Evolutionary conservation across 2,888 invertebrate species (phyloP).

Genomic region (Hypsopygia costalis): DNA sequence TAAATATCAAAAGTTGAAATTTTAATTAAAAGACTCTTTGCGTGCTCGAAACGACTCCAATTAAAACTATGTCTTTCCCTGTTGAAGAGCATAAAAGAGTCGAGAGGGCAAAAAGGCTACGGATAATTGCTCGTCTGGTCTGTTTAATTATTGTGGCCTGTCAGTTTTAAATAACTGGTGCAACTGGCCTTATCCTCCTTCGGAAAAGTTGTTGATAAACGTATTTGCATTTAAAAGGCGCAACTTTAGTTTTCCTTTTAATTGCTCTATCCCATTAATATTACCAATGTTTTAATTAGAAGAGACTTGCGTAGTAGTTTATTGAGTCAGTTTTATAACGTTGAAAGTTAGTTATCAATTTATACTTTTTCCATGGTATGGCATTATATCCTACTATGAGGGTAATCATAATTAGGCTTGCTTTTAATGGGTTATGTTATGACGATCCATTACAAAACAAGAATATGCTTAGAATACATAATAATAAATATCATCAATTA

Average conservation of each 20-base stretch:
- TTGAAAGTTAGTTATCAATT: too few species aligned
- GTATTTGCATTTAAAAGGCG: not conserved
- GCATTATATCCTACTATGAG: too few species aligned
- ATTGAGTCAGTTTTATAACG: not conserved
- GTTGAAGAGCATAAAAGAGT: slow-evolving; percentile 57
- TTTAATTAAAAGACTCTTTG: slow-evolving; percentile 70
- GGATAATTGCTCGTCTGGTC: slow-evolving; percentile 54
- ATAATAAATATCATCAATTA: too few species aligned
- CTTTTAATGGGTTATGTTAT: too few species aligned
- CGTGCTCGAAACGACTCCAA: slow-evolving; percentile 66
- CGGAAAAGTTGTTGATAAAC: not conserved
- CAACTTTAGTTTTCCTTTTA: not conserved
- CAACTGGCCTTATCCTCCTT: not conserved
- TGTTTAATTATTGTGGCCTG: slow-evolving; percentile 53
- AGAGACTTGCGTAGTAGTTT: not conserved
- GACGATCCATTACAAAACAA: too few species aligned
- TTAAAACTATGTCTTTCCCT: slow-evolving; percentile 73
- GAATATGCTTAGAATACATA: too few species aligned
- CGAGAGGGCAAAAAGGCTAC: slow-evolving; percentile 49
- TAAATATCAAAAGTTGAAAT: slow-evolving; percentile 62
- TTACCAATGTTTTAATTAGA: not conserved
- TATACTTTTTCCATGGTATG: too few species aligned
- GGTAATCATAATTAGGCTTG: too few species aligned
- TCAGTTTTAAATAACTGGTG: slow-evolving; percentile 40
- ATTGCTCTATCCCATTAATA: not conserved